Percentiles rank a stretch among this genome's conserved stretches.
These are phyloP conservation scores for Grapholita molesta DNA, from an alignment of 1,140 invertebrate genomes.

Conservation along the genomic window DNA sequence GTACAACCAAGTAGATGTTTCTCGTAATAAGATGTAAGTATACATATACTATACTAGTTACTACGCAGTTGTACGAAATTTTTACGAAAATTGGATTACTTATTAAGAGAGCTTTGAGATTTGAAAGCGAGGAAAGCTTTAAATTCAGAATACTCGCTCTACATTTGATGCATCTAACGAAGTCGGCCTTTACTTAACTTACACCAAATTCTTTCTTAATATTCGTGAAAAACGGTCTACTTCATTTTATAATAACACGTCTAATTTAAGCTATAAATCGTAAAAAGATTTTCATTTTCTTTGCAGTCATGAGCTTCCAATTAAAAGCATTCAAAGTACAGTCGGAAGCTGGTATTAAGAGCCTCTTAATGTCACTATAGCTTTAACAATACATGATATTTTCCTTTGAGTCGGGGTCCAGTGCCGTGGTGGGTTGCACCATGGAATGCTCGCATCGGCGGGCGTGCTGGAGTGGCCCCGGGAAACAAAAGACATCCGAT, in stretches of 20 bases:
- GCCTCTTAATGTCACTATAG: neutral
- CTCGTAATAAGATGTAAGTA: no score
- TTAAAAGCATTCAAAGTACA: neutral
- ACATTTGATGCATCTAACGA: no score
- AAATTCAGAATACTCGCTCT: no score
- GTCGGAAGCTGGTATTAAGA: neutral
- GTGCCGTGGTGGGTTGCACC: neutral
- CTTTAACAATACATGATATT: neutral
- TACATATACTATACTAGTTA: no score
- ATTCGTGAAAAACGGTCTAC: neutral
- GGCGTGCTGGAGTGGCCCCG: conserved; percentile 15
- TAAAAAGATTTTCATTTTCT: neutral
- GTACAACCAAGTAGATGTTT: neutral
- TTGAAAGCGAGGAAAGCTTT: no score
- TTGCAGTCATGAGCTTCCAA: neutral
- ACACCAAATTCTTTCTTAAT: neutral
- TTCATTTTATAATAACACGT: neutral
- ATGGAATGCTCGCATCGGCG: neutral
- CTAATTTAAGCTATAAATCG: neutral
- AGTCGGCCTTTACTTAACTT: no score
- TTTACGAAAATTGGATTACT: no score
- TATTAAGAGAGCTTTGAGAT: no score
- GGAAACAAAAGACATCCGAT: conserved; percentile 23
- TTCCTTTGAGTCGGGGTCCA: neutral
- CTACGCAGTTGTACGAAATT: no score